These are phyloP conservation scores for Leontopithecus rosalia DNA, from an alignment of 2,797 vertebrate genomes.

Conservation along the genomic window DNA sequence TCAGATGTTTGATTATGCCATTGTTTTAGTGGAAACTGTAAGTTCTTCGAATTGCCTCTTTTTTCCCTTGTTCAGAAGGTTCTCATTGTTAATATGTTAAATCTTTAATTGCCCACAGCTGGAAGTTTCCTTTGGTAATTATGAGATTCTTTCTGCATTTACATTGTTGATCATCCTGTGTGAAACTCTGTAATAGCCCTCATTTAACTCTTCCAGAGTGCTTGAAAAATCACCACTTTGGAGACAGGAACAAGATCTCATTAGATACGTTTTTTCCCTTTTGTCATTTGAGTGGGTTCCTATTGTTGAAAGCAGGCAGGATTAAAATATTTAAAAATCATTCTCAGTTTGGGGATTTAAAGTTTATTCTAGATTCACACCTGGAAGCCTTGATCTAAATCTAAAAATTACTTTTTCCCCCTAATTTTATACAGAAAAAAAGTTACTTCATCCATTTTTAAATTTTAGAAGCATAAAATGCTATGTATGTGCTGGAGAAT, in stretches of 20 bases:
- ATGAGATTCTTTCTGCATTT: conserved; percentile 49
- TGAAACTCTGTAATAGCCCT: conserved; percentile 42
- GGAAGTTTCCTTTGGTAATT: conserved; percentile 65
- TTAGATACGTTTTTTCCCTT: neutral
- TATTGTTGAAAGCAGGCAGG: conserved; percentile 54
- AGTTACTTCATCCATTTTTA: conserved; percentile 24
- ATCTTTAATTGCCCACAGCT: conserved; percentile 72
- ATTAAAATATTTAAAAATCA: conserved; percentile 62
- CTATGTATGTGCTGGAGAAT: neutral
- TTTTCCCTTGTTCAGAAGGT: neutral
- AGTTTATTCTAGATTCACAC: conserved; percentile 39
- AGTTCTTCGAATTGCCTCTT: neutral
- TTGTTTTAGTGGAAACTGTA: neutral
- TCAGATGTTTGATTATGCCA: conserved; percentile 50
- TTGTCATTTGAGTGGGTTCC: neutral
- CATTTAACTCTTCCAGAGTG: conserved; percentile 41
- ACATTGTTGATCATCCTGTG: conserved; percentile 60
- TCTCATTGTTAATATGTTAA: conserved; percentile 57
- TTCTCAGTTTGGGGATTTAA: conserved; percentile 44
- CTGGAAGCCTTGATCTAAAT: conserved; percentile 42
- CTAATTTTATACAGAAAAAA: conserved; percentile 33
- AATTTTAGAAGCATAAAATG: conserved; percentile 41
- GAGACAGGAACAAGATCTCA: neutral
- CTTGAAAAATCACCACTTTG: conserved; percentile 63
- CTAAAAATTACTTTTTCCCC: neutral